These are phyloP conservation scores for Erebia aethiops DNA, from an alignment of 2,888 invertebrate genomes.

Conservation along the genomic window DNA sequence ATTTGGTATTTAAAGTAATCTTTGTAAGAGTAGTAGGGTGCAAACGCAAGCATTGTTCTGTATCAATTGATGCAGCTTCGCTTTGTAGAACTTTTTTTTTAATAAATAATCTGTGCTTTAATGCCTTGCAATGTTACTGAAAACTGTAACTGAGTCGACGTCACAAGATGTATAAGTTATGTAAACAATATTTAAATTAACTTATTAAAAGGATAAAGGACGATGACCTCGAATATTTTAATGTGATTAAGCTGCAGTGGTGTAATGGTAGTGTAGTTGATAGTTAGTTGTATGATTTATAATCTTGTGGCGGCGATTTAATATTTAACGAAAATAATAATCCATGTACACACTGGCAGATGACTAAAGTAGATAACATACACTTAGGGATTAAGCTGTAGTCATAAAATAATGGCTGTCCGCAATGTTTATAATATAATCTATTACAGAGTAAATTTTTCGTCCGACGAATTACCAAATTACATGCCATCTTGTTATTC, in stretches of 20 bases:
- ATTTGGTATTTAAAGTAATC: slow-evolving; percentile 2
- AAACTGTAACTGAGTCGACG: neutral
- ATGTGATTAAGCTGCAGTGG: slow-evolving; percentile 3
- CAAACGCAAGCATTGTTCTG: slow-evolving; percentile 5
- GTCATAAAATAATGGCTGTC: slow-evolving; percentile 17
- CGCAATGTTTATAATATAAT: slow-evolving; percentile 11
- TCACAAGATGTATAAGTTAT: slow-evolving; percentile 3
- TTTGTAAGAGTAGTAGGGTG: slow-evolving; percentile 7
- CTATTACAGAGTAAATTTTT: neutral
- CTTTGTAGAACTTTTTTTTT: slow-evolving; percentile 27
- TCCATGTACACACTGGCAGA: slow-evolving; percentile 36
- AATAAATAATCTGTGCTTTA: slow-evolving; percentile 19
- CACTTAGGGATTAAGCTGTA: slow-evolving; percentile 30
- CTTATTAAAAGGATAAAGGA: neutral
- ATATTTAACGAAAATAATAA: slow-evolving; percentile 3
- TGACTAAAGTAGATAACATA: slow-evolving; percentile 33
- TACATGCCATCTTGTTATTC: slow-evolving; percentile 7
- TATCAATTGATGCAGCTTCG: slow-evolving; percentile 19
- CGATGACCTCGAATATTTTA: slow-evolving; percentile 19
- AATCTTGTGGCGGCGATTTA: neutral
- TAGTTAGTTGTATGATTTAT: neutral
- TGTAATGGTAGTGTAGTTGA: neutral
- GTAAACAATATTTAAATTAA: neutral
- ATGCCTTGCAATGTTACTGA: neutral
- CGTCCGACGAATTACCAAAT: neutral